Conservation (phyloP, 2,797 vertebrate genomes). For the Mormyrops attenuatus region DNA sequence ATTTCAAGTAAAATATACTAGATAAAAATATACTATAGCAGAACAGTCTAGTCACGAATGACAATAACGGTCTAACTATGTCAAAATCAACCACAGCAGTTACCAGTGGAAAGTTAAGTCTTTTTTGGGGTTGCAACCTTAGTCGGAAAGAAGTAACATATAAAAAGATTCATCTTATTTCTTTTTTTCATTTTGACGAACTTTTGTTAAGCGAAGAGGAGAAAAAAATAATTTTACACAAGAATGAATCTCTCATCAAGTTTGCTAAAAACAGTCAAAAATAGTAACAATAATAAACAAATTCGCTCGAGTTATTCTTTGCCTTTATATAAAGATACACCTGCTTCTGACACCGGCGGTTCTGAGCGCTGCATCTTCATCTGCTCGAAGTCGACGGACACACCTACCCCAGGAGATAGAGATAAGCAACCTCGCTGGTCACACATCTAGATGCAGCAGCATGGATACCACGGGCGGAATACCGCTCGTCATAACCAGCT, state of each 20-base stretch:
- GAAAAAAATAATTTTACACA: not conserved
- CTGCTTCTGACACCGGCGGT: not conserved
- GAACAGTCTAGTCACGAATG: not conserved
- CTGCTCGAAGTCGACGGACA: not conserved
- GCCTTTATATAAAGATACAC: not conserved
- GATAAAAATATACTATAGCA: not conserved
- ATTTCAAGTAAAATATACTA: not conserved
- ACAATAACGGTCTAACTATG: not conserved
- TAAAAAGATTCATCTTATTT: not conserved
- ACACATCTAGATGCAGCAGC: constrained; percentile 8
- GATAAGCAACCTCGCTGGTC: not conserved
- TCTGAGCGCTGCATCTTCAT: not conserved
- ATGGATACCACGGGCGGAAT: not conserved
- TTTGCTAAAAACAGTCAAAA: not conserved
- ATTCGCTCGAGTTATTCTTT: not conserved
- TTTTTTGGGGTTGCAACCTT: not conserved
- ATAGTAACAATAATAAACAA: not conserved
- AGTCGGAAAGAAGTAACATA: not conserved
- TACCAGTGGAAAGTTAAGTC: not conserved
- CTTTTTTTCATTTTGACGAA: not conserved
- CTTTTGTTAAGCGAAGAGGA: not conserved
- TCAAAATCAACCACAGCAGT: not conserved
- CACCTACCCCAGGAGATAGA: constrained; percentile 10
- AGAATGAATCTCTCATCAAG: not conserved
- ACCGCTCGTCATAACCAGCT: not conserved